These are phyloP conservation scores for Caenorhabditis afra DNA, from an alignment of 2,888 invertebrate genomes.

Conservation along the genomic window DNA sequence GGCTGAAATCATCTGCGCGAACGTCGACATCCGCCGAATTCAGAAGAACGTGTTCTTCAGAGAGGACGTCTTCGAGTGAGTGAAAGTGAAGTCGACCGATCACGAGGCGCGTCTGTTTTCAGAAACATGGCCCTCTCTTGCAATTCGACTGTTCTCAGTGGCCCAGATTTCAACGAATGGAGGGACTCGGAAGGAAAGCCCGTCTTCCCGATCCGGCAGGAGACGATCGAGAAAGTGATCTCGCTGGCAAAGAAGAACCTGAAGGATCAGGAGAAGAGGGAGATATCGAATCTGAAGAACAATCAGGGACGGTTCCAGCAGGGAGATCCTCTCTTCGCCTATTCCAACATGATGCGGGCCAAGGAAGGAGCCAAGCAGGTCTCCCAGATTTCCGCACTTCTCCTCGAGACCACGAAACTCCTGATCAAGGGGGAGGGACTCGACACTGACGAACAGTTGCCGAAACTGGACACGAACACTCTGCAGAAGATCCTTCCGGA, in stretches of 20 bases:
- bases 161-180: slow-evolving; percentile 73
- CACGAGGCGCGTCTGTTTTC: slow-evolving; percentile 40
- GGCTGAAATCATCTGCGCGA: slow-evolving; percentile 71
- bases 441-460: slow-evolving; percentile 74
- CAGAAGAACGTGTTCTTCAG: slow-evolving; percentile 72
- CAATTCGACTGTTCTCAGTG: slow-evolving; percentile 74
- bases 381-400: slow-evolving; percentile 75
- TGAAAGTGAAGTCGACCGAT: slow-evolving; percentile 3
- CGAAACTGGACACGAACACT: slow-evolving; percentile 74
- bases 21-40: slow-evolving; percentile 71
- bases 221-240: slow-evolving; percentile 78
- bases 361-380: slow-evolving; percentile 75
- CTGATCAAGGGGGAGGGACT: slow-evolving; percentile 76
- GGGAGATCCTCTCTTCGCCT: slow-evolving; percentile 78
- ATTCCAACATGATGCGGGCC: slow-evolving; percentile 74
- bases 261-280: slow-evolving; percentile 75
- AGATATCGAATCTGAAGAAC: slow-evolving; percentile 72
- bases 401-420: slow-evolving; percentile 78
- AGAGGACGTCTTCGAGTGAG: slow-evolving; percentile 74
- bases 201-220: slow-evolving; percentile 75
- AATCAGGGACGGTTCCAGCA: slow-evolving; percentile 73
- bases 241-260: slow-evolving; percentile 73
- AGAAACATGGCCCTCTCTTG: slow-evolving; percentile 79
- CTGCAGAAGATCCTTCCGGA: slow-evolving; percentile 75
- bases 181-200: slow-evolving; percentile 75